These are phyloP conservation scores for Mimas tiliae DNA, from an alignment of 2,888 invertebrate genomes.

Conservation along the genomic window DNA sequence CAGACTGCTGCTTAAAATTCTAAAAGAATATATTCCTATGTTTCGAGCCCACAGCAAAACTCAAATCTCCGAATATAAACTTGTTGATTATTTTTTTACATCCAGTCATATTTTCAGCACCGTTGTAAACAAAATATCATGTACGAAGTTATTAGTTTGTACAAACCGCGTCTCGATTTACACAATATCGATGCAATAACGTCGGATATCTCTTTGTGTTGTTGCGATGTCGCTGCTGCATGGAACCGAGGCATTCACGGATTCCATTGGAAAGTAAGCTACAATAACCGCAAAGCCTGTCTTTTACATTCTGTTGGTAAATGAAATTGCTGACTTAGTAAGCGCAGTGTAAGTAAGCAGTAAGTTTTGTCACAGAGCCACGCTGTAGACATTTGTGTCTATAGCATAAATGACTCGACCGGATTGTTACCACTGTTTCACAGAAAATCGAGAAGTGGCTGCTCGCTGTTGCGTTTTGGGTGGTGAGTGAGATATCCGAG, in stretches of 20 bases:
- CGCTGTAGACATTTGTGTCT: too few species aligned
- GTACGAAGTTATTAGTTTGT: slow-evolving; percentile 31
- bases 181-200: slow-evolving; percentile 31
- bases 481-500: too few species aligned
- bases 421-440: too few species aligned
- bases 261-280: slow-evolving; percentile 38
- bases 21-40: too few species aligned
- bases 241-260: slow-evolving; percentile 32
- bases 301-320: slow-evolving; percentile 46
- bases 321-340: slow-evolving; percentile 46
- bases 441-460: too few species aligned
- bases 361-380: too few species aligned
- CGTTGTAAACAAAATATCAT: slow-evolving; percentile 25
- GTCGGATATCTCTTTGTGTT: slow-evolving; percentile 33
- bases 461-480: too few species aligned
- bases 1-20: too few species aligned
- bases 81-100: background rate
- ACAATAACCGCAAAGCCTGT: slow-evolving; percentile 44
- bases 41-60: background rate
- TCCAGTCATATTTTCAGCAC: background rate
- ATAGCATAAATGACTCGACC: too few species aligned
- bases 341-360: slow-evolving; percentile 43
- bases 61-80: background rate
- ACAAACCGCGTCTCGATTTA: slow-evolving; percentile 25
- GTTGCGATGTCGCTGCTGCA: slow-evolving; percentile 42